These are phyloP conservation scores for Agrilus biguttatus DNA, from an alignment of 2,888 invertebrate species.

Conservation along the genomic window DNA sequence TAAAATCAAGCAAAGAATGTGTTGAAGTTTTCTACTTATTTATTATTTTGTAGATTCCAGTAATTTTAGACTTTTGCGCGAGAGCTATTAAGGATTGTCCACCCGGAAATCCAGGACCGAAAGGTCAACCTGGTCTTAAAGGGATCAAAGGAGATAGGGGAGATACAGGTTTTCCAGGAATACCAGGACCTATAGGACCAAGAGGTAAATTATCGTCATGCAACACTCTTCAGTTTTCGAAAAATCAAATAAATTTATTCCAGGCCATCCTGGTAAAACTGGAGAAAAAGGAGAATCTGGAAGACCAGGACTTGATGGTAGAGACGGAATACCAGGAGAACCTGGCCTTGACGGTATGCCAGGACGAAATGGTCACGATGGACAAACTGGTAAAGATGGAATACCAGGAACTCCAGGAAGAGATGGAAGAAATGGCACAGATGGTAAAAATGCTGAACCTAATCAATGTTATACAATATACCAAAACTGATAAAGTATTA, in stretches of 20 bases:
- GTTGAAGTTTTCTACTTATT: too few species aligned
- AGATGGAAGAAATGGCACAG: constrained; percentile 51
- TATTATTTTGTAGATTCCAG: too few species aligned
- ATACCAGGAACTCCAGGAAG: constrained; percentile 56
- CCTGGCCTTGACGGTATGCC: constrained; percentile 80
- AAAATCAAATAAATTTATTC: neutral
- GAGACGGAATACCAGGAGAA: constrained; percentile 82
- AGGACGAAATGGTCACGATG: constrained; percentile 73
- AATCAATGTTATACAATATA: neutral
- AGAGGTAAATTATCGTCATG: constrained; percentile 13
- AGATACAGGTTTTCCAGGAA: constrained; percentile 47
- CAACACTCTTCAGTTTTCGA: constrained; percentile 1
- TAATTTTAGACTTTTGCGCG: too few species aligned
- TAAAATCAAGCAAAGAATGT: too few species aligned
- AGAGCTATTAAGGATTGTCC: constrained; percentile 18
- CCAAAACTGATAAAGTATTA: constrained; percentile 2
- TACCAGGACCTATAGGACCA: constrained; percentile 44
- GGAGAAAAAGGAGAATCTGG: constrained; percentile 50
- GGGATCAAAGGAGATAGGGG: constrained; percentile 61
- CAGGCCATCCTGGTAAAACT: constrained; percentile 22
- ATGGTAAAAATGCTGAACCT: constrained; percentile 33
- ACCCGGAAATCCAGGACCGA: constrained; percentile 34
- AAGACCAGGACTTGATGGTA: constrained; percentile 63
- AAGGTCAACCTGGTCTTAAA: constrained; percentile 45
- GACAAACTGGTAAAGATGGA: constrained; percentile 54